phyloP scores from a whole-genome alignment of 2,888 invertebrate genomes.

The Buathra laborator region DNA sequence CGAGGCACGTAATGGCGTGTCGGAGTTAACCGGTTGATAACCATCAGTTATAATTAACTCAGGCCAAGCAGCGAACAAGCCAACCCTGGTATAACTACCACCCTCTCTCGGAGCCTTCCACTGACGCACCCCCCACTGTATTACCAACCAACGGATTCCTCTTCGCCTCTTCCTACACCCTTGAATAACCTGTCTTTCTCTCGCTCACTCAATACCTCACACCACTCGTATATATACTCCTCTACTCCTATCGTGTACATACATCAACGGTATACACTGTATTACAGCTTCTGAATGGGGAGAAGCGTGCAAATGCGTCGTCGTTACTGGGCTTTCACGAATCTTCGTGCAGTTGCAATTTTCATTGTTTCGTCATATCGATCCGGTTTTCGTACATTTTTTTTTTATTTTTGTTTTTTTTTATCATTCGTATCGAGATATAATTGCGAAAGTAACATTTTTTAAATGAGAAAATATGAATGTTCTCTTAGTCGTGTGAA shows the following conservation, averaged over 20 bases:
- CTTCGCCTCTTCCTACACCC: slow-evolving; percentile 63
- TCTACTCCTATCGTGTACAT: slow-evolving; percentile 49
- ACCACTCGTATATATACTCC: slow-evolving; percentile 22
- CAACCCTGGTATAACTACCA: slow-evolving; percentile 80
- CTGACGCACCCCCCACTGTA: slow-evolving; percentile 64
- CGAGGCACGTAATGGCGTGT: slow-evolving; percentile 85
- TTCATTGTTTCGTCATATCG: slow-evolving; percentile 43
- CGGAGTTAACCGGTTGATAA: slow-evolving; percentile 85
- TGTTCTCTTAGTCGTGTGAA: no score
- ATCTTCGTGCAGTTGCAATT: slow-evolving; percentile 65
- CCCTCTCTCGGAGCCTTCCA: slow-evolving; percentile 72
- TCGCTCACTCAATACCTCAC: slow-evolving; percentile 55
- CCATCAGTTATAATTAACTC: slow-evolving; percentile 85
- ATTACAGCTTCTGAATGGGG: slow-evolving; percentile 60
- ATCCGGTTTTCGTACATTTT: neutral
- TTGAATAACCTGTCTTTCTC: slow-evolving; percentile 67
- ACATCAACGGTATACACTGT: slow-evolving; percentile 53
- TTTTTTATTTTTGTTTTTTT: neutral
- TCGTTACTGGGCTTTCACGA: slow-evolving; percentile 55
- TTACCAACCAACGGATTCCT: slow-evolving; percentile 72
- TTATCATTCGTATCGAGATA: neutral
- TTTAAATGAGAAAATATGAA: no score
- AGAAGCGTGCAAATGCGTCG: slow-evolving; percentile 62
- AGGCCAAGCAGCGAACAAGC: slow-evolving; percentile 84
- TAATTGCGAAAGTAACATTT: neutral